phyloP scores from a whole-genome alignment of 2,888 invertebrate genomes.

The Temnothorax ravouxi region DNA sequence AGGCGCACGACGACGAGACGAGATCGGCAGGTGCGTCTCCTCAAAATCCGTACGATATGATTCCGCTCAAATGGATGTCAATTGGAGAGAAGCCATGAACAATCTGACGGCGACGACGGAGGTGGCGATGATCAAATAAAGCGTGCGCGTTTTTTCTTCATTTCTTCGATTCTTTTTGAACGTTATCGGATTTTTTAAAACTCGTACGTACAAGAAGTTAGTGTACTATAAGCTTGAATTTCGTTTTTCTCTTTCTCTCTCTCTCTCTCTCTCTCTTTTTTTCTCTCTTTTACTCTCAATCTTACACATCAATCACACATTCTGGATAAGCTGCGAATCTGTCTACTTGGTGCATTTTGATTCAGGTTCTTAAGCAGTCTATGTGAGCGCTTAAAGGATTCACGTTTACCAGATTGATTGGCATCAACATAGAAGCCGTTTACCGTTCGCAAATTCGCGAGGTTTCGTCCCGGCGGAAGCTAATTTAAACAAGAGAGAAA shows the following conservation, averaged over 20 bases:
- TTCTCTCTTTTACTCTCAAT: too few relatives aligned
- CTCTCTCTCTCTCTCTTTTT: neutral
- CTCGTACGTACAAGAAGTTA: neutral
- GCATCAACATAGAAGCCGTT: slow-evolving; percentile 33
- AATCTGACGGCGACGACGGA: neutral
- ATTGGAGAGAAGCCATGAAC: neutral
- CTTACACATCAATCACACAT: too few relatives aligned
- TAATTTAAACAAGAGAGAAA: slow-evolving; percentile 25
- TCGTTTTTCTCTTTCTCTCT: neutral
- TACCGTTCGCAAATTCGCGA: slow-evolving; percentile 28
- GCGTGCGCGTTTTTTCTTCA: neutral
- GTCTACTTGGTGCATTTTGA: neutral
- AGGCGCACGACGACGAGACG: slow-evolving; percentile 16
- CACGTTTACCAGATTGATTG: slow-evolving; percentile 24
- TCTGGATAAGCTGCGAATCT: neutral
- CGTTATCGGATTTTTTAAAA: neutral
- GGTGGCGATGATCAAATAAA: neutral
- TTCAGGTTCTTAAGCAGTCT: slow-evolving; percentile 1
- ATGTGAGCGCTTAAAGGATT: slow-evolving; percentile 30
- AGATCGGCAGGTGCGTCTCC: slow-evolving; percentile 39
- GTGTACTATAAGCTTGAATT: neutral
- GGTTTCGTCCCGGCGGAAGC: slow-evolving; percentile 7
- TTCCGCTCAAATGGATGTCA: slow-evolving; percentile 21
- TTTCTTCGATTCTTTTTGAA: neutral
- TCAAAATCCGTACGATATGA: slow-evolving; percentile 21